Base-by-base conservation (phyloP, 2,797 vertebrate genomes). In the Gymnodraco acuticeps region DNA sequence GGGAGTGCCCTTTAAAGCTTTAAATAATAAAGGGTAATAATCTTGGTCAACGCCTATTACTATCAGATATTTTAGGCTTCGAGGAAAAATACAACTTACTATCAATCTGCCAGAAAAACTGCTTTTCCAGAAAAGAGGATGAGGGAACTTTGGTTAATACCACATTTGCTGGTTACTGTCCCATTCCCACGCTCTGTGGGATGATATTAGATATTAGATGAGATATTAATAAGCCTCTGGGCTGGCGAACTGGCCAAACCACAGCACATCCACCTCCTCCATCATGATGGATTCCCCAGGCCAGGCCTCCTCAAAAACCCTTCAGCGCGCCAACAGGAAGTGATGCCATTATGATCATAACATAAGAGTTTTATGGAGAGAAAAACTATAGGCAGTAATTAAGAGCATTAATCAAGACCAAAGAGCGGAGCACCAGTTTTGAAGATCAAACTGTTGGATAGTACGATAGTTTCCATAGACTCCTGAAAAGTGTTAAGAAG, bases 161-260 rank as follows among this genome's bases (percentile, higher is more conserved):
- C 78, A 66, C 68, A 58, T 38, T 56, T 63, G 13, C 47, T 85
- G 74, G 61, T 64, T 65, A 19, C 56, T 68, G 68, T 41, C 58
- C 31, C 45, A 55, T 82, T 89, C 83, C 79, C 90, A 89, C 19
- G 54, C 56, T 68, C 77, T 50, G 42, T 55, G 31, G 59, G 64
- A 67, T 50, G 73, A 64, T 76, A 84, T 88, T 77, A 74, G 68
- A 71, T 81, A 81, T 90, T 84, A 52, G 81, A 90, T 80, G 64
- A 51, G 56, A 77, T 65, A 74, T 89, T 90, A 91, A 88, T 90
- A 77, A 85, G 66, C 46, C 65, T 78, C 20, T 64, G 61, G 20
- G 59, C 41, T 42, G 54, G 64, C 1, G 45, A 62, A 59, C 71
- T 81, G 78, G 50, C 70, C 81, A 88, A 78, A 78, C 84, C 77